Conservation (phyloP, 2,113 vertebrate species). For the Casuarius casuarius region DNA sequence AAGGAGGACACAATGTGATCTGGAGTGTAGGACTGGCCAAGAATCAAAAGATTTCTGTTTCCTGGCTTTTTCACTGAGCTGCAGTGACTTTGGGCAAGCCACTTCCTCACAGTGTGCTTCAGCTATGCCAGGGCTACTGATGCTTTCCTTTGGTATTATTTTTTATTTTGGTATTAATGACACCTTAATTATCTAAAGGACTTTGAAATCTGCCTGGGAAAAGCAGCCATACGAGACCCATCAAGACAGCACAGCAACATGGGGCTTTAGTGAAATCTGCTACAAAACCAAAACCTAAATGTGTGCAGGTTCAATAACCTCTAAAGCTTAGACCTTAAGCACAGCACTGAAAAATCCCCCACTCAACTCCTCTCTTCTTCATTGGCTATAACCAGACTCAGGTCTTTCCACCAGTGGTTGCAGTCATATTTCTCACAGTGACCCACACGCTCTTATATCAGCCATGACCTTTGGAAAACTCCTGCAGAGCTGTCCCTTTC, state of each 20-base stretch:
- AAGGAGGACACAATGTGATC: background rate
- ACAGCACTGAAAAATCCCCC: background rate
- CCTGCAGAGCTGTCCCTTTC: background rate
- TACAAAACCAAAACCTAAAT: background rate
- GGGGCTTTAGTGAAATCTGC: background rate
- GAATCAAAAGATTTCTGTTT: constrained; percentile 40
- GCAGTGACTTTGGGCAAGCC: background rate
- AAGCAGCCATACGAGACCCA: background rate
- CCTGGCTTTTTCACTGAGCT: constrained; percentile 14
- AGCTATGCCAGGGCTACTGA: rapidly evolving
- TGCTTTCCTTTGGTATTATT: background rate
- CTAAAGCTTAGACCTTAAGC: background rate
- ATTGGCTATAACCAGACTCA: background rate
- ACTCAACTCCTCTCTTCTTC: background rate
- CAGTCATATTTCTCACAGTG: background rate
- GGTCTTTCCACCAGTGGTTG: background rate
- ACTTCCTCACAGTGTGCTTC: background rate
- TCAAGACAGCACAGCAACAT: background rate
- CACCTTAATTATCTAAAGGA: background rate
- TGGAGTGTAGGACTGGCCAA: background rate
- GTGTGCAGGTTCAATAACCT: background rate
- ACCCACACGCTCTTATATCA: background rate
- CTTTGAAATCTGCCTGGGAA: background rate
- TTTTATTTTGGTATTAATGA: background rate
- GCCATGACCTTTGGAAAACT: background rate